These are phyloP conservation scores for Melipona bicolor DNA, from an alignment of 2,888 invertebrate genomes.

Conservation along the genomic window DNA sequence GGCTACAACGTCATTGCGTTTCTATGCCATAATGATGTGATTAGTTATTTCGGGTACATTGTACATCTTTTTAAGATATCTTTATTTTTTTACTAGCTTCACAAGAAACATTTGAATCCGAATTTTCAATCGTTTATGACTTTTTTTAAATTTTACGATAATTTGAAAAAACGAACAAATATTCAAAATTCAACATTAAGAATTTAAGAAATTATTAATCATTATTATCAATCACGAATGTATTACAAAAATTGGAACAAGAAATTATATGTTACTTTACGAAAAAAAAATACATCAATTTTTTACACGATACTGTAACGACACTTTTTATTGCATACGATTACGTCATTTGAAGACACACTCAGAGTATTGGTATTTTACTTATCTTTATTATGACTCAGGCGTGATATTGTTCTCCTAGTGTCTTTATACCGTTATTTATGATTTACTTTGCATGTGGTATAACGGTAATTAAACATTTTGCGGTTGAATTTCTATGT, in stretches of 20 bases:
- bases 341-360: neutral
- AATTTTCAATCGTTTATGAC: neutral
- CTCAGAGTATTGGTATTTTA: neutral
- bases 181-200: neutral
- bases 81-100: neutral
- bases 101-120: neutral
- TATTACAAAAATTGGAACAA: neutral
- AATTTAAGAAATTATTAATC: neutral
- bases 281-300: neutral
- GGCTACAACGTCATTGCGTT: constrained; percentile 64
- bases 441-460: neutral
- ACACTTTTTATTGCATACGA: neutral
- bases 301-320: neutral
- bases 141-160: neutral
- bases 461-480: constrained; percentile 40
- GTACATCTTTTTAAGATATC: constrained; percentile 1
- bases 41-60: constrained; percentile 39
- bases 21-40: constrained; percentile 28
- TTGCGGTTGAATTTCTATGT: constrained; percentile 2
- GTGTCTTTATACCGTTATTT: constrained; percentile 32
- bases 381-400: neutral
- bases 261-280: neutral
- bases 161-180: neutral
- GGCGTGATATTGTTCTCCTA: neutral
- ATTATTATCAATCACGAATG: neutral